Base-by-base conservation (phyloP, 1,140 invertebrate species). In the Rhynchophorus ferrugineus region DNA sequence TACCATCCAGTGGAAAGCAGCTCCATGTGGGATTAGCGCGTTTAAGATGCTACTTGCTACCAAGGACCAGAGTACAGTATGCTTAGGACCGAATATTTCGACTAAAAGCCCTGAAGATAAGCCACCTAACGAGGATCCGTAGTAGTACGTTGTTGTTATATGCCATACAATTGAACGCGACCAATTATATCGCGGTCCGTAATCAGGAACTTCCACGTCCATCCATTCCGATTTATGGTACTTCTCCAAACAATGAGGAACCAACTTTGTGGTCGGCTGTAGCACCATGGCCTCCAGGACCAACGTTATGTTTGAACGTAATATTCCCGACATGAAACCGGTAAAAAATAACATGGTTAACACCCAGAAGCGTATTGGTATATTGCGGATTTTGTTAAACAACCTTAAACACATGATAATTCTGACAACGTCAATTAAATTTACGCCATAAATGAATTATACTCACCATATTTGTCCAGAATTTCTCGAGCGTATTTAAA, bases 321-420 rank as follows among this genome's bases (percentile, higher is more conserved):
- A 19, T 16, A 21, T 19, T n/a, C 19, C 83, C 2, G 76, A 78
- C 44, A 83, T 76, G 73, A 82, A 81, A 46, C 80, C 81, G 13
- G 80, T 79, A 21, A 81, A 71, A 54, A 84, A 84, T 61, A 84
- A 67, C 75, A 84, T 78, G 1, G 79, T 66, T 13, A 76, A 81
- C 18, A 84, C 61, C 53, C 78, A 73, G 19, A 73, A 73, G 57
- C 80, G 68, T 13, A 68, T 68, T 3, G 74, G 72, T 13, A 57
- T 47, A 8, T 48, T 38, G 5, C 20, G 41, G 29, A 43, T 19
- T 22, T 44, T 44, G 18, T 24, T 34, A 34, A 33, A 38, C 37
- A 6, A 6, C n/a, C 13, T 19, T 14, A 6, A 7, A 38, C 13
- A 14, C 13, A 19, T 38, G 37, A 19, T 6, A 5, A 38, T 38